Base-by-base conservation (phyloP, 2,888 invertebrate species). In the Patella pellucida region DNA sequence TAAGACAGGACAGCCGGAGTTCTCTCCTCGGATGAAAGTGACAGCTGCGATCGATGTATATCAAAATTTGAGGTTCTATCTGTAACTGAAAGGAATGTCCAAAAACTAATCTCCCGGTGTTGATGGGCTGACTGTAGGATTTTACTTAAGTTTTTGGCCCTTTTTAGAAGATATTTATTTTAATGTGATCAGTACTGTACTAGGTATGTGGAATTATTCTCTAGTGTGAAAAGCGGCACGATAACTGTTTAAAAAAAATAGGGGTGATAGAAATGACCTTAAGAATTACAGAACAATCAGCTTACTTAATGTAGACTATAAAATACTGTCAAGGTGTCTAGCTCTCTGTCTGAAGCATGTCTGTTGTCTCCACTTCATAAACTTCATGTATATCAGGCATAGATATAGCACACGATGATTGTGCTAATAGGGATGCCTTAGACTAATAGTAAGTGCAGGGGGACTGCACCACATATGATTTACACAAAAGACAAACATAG, bases 81-180 rank as follows among this genome's bases (percentile, higher is more conserved):
- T 23, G 71, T 54, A n/a, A 12, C 54, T 71, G 14, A 54, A 71
- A 16, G 54, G 52, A 27, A 71, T 54, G 54, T 31, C 52, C 27
- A 52, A 54, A 1, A 52, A 27, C 54, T 54, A 71, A 71, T 52
- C 52, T 27, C 71, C 71, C 0, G 54, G 54, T 71, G 54, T 12
- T 54, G 54, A 71, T 56, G 71, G 71, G 14, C 54, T 71, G 12
- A 71, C 71, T n/a, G 71, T 54, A 23, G 71, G 23, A 12, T 71
- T 71, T 54, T 71, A 52, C 52, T 11, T 71, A 14, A n/a, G 27
- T 7, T 71, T 71, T 54, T 71, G 71, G 71, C 52, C 52, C 31
- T 19, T 71, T 12, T 15, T 71, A 23, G 31, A 54, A 52, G 52
- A 52, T 16, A 52, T 52, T 1, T 71, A 54, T 71, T 11, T n/a